phyloP scores from a whole-genome alignment of 2,113 vertebrate genomes.

The Ceratotherium simum region DNA sequence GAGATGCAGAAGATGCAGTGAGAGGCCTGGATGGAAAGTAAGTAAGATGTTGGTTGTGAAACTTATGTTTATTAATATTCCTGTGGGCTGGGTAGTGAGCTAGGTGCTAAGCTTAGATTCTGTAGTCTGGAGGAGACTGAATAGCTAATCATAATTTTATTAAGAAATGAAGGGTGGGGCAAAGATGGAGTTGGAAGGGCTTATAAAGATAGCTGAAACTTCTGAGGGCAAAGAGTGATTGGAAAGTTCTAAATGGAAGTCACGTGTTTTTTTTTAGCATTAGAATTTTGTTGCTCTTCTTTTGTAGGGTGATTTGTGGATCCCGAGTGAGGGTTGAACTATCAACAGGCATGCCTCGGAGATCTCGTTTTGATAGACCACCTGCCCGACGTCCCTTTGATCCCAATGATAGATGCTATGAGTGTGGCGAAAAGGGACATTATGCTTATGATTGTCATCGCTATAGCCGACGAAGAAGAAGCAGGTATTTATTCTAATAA shows the following conservation, averaged over 20 bases:
- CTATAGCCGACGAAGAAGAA: constrained; percentile 91
- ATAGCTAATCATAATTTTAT: not conserved
- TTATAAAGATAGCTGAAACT: not conserved
- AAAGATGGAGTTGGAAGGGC: not conserved
- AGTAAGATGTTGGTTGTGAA: constrained; percentile 65
- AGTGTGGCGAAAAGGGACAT: constrained; percentile 95
- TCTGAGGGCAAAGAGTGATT: not conserved
- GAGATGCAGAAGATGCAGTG: constrained; percentile 92
- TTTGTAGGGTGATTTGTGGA: constrained; percentile 90
- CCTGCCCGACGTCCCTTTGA: constrained; percentile 92
- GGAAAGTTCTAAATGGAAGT: not conserved
- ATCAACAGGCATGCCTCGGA: constrained; percentile 93
- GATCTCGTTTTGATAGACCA: constrained; percentile 92
- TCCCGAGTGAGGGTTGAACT: constrained; percentile 92
- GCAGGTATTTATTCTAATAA: constrained; percentile 88
- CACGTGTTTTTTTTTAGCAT: not conserved
- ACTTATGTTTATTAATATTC: not conserved
- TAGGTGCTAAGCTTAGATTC: not conserved
- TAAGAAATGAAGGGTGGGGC: not conserved
- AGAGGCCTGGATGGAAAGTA: constrained; percentile 92
- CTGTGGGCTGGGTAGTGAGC: not conserved
- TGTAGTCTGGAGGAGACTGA: not conserved
- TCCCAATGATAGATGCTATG: constrained; percentile 94
- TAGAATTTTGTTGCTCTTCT: not conserved
- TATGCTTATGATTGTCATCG: constrained; percentile 95